Percentiles rank a stretch among this genome's conserved stretches.
phyloP scores from a whole-genome alignment of 2,888 invertebrate genomes.

The Augiades crinisus region DNA sequence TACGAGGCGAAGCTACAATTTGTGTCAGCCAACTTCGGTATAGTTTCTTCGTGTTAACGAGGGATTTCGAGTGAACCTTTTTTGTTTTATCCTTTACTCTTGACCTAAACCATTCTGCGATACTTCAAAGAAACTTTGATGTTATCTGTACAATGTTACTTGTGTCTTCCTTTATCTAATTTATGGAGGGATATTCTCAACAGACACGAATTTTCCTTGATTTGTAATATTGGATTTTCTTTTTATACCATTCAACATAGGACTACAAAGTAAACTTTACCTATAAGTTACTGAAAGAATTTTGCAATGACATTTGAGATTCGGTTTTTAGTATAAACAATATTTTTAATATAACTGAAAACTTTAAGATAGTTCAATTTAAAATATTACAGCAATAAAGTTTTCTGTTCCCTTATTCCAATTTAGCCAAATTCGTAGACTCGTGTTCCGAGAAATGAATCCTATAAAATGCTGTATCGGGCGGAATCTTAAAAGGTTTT shows the following conservation, averaged over 20 bases:
- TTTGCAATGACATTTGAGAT: no score
- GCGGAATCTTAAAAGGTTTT: conserved; percentile 10
- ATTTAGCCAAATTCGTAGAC: background rate
- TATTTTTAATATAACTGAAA: no score
- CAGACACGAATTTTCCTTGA: no score
- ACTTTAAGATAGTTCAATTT: no score
- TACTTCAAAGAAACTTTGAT: background rate
- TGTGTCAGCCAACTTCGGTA: conserved; percentile 10
- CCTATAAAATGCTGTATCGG: conserved; percentile 13
- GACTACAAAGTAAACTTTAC: no score
- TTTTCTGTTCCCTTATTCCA: background rate
- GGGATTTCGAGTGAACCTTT: background rate
- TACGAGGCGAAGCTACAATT: conserved; percentile 18
- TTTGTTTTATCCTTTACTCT: conserved; percentile 9
- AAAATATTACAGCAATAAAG: background rate
- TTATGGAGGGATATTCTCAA: background rate
- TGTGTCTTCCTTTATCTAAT: background rate
- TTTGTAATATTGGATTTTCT: no score
- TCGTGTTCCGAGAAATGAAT: conserved; percentile 7
- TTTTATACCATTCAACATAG: no score
- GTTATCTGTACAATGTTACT: background rate
- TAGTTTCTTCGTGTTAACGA: conserved; percentile 8
- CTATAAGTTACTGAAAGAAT: no score
- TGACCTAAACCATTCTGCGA: no score
- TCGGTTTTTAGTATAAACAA: no score